Percentiles rank a stretch among this genome's conserved stretches.
Conservation (phyloP, 2,113 vertebrate species). For the Semicossyphus pulcher region DNA sequence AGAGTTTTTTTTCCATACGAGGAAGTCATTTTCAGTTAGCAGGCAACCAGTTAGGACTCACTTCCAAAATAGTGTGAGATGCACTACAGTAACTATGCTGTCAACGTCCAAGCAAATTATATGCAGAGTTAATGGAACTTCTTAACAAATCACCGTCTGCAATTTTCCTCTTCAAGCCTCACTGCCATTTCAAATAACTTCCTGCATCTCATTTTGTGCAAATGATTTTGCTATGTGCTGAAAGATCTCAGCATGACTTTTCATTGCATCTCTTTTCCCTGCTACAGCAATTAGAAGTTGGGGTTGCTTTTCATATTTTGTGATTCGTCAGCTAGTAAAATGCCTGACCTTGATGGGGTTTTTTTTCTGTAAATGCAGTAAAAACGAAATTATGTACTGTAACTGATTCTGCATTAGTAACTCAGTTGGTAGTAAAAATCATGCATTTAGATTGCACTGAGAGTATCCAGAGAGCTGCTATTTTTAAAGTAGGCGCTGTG, state of each 20-base stretch:
- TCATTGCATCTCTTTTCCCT: slow-evolving; percentile 30
- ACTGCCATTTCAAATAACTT: slow-evolving; percentile 58
- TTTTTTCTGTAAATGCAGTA: slow-evolving; percentile 24
- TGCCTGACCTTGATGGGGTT: not conserved
- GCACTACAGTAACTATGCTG: slow-evolving; percentile 13
- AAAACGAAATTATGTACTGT: slow-evolving; percentile 4
- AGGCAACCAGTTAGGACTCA: slow-evolving; percentile 11
- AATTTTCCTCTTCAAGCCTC: slow-evolving; percentile 58
- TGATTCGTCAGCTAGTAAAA: slow-evolving; percentile 14
- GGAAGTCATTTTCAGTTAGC: not conserved
- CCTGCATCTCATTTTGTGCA: slow-evolving; percentile 55
- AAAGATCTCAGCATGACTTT: slow-evolving; percentile 47
- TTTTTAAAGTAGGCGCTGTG: slow-evolving; percentile 5
- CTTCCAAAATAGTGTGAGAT: slow-evolving; percentile 17
- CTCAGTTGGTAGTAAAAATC: not conserved
- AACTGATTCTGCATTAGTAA: slow-evolving; percentile 16
- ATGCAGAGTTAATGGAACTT: slow-evolving; percentile 59
- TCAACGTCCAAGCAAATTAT: slow-evolving; percentile 60
- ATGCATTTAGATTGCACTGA: slow-evolving; percentile 8
- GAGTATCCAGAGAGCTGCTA: slow-evolving; percentile 1
- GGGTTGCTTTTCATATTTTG: slow-evolving; percentile 25
- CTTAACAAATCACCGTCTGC: slow-evolving; percentile 59
- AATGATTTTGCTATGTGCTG: slow-evolving; percentile 51
- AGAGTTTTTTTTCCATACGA: not conserved
- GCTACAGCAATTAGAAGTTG: slow-evolving; percentile 28